These are phyloP conservation scores for Pleuronectes platessa DNA, from an alignment of 2,113 vertebrate species.

Conservation along the genomic window DNA sequence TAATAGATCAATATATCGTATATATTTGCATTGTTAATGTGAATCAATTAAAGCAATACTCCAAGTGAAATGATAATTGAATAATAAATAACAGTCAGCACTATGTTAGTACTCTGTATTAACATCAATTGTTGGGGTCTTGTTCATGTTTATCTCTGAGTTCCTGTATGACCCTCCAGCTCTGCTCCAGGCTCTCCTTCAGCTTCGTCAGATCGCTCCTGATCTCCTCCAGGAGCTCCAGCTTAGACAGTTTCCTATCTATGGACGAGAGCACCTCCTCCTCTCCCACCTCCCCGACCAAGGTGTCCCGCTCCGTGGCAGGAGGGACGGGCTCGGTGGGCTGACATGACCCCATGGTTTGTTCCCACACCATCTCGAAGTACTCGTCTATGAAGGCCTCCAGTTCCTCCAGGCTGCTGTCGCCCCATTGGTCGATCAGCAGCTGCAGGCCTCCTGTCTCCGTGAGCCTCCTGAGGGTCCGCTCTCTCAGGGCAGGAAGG, in stretches of 20 bases:
- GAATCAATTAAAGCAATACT: too few relatives aligned
- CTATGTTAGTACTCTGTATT: background rate
- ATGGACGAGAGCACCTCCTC: slow-evolving; percentile 66
- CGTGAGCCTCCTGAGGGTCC: slow-evolving; percentile 41
- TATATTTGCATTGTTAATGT: too few relatives aligned
- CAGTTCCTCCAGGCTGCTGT: slow-evolving; percentile 76
- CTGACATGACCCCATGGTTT: slow-evolving; percentile 48
- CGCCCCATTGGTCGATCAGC: slow-evolving; percentile 69
- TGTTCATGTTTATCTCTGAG: slow-evolving; percentile 35
- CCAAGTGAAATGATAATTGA: background rate
- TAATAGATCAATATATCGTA: too few relatives aligned
- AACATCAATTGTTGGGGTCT: background rate
- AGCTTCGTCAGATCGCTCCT: slow-evolving; percentile 67
- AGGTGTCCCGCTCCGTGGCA: background rate
- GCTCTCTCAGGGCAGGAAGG: slow-evolving; percentile 44
- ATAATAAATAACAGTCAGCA: background rate
- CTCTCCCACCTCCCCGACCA: background rate
- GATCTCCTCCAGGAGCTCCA: slow-evolving; percentile 76
- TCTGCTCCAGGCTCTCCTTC: slow-evolving; percentile 51
- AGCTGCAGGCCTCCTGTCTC: slow-evolving; percentile 59
- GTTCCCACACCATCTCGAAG: slow-evolving; percentile 73
- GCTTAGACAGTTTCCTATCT: slow-evolving; percentile 73
- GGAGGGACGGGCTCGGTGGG: background rate
- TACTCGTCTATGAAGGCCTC: slow-evolving; percentile 78
- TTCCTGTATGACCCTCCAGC: slow-evolving; percentile 57